Evolutionary conservation across 2,888 invertebrate species (phyloP), one percentile per base, ranked within the genome.

Genomic region (Phlogophora meticulosa): DNA sequence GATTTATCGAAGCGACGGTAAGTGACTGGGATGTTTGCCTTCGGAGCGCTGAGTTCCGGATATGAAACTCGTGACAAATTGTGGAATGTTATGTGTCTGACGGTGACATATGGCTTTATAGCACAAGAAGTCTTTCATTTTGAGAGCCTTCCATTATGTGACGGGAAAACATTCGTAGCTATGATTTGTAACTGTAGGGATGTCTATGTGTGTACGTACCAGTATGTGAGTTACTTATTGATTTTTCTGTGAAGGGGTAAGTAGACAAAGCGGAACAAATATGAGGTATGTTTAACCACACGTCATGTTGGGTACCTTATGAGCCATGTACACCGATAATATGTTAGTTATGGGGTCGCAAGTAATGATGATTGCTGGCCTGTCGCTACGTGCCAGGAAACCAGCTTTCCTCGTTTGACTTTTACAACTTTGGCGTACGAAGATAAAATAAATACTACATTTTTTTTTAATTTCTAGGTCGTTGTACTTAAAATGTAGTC

Each of bases 51-150:
- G 56, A 74, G 74, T 75, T 79, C 80, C 82, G 82, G 82, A 82
- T 82, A 82, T 82, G 79, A 82, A 82, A 73, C 80, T 72, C 69
- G 72, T 80, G 82, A 82, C 82, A 80, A 82, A 82, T 81, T 77
- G 78, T 69, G 73, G 79, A 82, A 82, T 82, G 78, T 75, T 77
- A 76, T 80, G 76, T 77, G 74, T 72, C 71, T 75, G 82, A 77
- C 77, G 74, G 74, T 75, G 72, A 82, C 65, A 69, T 80, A 82
- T 74, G 82, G 69, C 43, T 78, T 78, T 78, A 73, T 70, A 72
- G 71, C 76, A 61, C 67, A 68, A 69, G 69, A 70, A 76, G 69
- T 81, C 61, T 69, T 71, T 81, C 67, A 78, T 78, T 80, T 73
- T 69, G 59, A 68, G 64, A 76, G 59, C 60, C 71, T 72, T 78